Base-by-base conservation (phyloP, 2,888 invertebrate species). In the Brenthis daphne region DNA sequence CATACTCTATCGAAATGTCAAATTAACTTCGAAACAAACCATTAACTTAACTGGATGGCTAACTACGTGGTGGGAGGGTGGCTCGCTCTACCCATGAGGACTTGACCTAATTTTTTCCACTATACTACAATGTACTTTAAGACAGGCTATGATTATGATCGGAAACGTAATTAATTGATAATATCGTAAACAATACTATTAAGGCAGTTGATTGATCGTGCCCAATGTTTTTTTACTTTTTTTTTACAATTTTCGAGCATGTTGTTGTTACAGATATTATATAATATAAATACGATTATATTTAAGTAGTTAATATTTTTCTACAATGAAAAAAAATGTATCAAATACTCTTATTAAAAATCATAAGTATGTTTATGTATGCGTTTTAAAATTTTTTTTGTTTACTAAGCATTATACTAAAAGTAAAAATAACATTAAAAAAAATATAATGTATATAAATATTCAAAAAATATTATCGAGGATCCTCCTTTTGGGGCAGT, bases 81-180 rank as follows among this genome's bases (percentile, higher is more conserved):
- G 50, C 24, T 61, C 61, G 48, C 56, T 61, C 56, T 61, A 24
- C 60, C 60, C 50, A 55, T 43, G 56, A 67, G 67, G 56, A 56
- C 61, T 67, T 61, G 67, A 67, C 67, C 67, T 24, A 61, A 55
- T 67, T 67, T 66, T 67, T 67, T 61, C 37, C 37, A 50, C 60
- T 61, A n/a, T n/a, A 50, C 20, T 61, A 48, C 53, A 37, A 54
- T 50, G 50, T 67, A 61, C 37, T 51, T 13, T 43, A 61, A 50
- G 56, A 50, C 50, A 37, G 48, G 61, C 55, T 67, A 51, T 65
- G 58, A 66, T 65, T 67, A 67, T 63, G 37, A 63, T 60, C 60
- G 60, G 55, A 55, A 61, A 67, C 55, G 47, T 55, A 60, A 67
- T 56, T 56, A 67, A 61, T 48, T 61, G 55, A 37, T 48, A 29